Evolutionary conservation across 2,113 vertebrate genomes (phyloP).

Genomic region (Corythoichthys haematopterus): DNA sequence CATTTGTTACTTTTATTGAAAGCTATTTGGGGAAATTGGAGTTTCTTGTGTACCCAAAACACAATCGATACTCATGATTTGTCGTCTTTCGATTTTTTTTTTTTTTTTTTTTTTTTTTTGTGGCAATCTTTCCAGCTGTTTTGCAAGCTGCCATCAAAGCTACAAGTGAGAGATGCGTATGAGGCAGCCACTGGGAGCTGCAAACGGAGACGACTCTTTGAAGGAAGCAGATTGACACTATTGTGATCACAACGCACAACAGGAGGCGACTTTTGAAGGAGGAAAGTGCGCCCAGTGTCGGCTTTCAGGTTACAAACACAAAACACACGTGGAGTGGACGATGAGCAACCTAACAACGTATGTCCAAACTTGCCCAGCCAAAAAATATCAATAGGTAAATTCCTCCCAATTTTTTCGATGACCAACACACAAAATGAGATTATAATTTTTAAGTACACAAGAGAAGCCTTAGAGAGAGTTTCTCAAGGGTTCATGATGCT

Average conservation of each 20-base stretch:
- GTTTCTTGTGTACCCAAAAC: conserved; percentile 15
- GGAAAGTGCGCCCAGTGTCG: conserved; percentile 66
- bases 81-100: conserved; percentile 23
- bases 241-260: conserved; percentile 73
- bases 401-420: background rate
- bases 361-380: background rate
- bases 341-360: background rate
- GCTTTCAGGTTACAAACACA: conserved; percentile 52
- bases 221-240: conserved; percentile 70
- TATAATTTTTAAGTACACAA: background rate
- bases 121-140: conserved; percentile 50
- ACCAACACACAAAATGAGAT: background rate
- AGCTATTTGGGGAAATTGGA: background rate
- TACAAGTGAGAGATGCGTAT: conserved; percentile 49
- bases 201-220: conserved; percentile 63
- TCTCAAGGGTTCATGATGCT: background rate
- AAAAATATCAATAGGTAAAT: background rate
- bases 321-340: background rate
- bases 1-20: background rate
- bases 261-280: conserved; percentile 73
- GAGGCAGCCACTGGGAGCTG: conserved; percentile 62
- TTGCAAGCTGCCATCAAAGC: conserved; percentile 59
- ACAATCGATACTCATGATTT: conserved; percentile 39
- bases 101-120: conserved; percentile 33
- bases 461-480: background rate